Conservation (phyloP, 2,113 vertebrate genomes). For the Mormyrus lacerda region DNA sequence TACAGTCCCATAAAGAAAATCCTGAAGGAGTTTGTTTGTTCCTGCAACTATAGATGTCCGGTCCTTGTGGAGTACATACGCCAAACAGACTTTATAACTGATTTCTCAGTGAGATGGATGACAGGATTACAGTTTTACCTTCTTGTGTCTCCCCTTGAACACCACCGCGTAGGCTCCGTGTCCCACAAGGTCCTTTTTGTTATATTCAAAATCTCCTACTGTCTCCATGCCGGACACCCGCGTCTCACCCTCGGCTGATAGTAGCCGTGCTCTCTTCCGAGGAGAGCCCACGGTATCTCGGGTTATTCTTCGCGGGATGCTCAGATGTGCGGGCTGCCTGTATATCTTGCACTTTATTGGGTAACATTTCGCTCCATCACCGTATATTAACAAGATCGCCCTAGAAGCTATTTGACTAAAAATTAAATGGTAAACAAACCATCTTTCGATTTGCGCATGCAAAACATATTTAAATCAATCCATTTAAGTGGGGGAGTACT, state of each 20-base stretch:
- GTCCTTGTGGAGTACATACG: neutral
- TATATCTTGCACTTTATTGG: neutral
- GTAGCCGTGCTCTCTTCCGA: neutral
- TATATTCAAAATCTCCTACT: constrained; percentile 95
- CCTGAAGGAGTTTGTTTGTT: neutral
- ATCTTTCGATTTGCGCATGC: neutral
- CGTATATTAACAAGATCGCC: neutral
- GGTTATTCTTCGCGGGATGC: neutral
- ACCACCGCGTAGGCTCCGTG: constrained; percentile 96
- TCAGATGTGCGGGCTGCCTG: neutral
- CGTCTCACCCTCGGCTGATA: neutral
- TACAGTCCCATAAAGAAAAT: neutral
- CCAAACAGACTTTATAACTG: neutral
- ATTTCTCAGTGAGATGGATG: neutral
- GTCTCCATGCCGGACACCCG: constrained; percentile 66
- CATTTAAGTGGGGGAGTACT: neutral
- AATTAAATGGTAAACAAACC: neutral
- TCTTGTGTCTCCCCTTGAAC: constrained; percentile 86
- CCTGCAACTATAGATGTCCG: neutral
- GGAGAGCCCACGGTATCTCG: neutral
- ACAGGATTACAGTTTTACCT: constrained; percentile 59
- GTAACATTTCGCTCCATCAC: neutral
- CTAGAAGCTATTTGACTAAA: neutral
- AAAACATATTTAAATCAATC: neutral
- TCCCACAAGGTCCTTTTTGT: constrained; percentile 89